Evolutionary conservation across 2,888 invertebrate genomes (phyloP).

Genomic region (Xestia c-nigrum): DNA sequence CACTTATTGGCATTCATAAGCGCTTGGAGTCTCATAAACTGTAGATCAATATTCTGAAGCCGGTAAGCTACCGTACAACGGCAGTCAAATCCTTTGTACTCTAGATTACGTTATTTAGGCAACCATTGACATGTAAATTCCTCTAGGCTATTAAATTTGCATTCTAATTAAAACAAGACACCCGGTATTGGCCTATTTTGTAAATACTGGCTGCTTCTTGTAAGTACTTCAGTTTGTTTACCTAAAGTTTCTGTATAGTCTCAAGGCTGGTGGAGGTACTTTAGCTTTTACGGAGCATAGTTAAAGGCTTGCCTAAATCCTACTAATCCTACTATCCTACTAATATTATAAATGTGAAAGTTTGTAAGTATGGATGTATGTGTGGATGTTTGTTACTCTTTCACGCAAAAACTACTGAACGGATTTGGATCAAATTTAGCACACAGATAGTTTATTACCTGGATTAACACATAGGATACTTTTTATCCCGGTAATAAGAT

Average conservation of each 20-base stretch:
- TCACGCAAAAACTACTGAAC: no score
- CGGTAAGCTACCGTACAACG: conserved; percentile 73
- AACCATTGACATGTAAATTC: conserved; percentile 90
- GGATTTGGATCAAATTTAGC: no score
- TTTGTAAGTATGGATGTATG: no score
- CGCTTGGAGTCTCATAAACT: conserved; percentile 75
- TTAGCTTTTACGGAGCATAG: conserved; percentile 26
- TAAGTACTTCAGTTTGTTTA: conserved; percentile 74
- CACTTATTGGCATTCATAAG: conserved; percentile 79
- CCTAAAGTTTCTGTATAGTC: conserved; percentile 55
- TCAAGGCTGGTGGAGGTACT: conserved; percentile 30
- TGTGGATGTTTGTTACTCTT: no score
- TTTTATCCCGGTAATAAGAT: no score
- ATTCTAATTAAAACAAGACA: conserved; percentile 88
- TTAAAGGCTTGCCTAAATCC: conserved; percentile 17
- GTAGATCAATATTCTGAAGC: conserved; percentile 80
- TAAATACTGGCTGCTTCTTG: conserved; percentile 67
- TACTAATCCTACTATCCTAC: no score
- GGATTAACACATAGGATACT: no score
- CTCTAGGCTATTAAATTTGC: conserved; percentile 89
- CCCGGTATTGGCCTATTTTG: conserved; percentile 77
- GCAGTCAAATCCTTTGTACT: conserved; percentile 82
- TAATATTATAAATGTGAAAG: no score
- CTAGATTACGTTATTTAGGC: conserved; percentile 85
- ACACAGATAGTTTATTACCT: no score